A percentile compares a stretch with the other conserved stretches of the same genome.
These are phyloP conservation scores for Drosophila cyrtoloma DNA, from an alignment of 2,888 invertebrate species.

Conservation along the genomic window DNA sequence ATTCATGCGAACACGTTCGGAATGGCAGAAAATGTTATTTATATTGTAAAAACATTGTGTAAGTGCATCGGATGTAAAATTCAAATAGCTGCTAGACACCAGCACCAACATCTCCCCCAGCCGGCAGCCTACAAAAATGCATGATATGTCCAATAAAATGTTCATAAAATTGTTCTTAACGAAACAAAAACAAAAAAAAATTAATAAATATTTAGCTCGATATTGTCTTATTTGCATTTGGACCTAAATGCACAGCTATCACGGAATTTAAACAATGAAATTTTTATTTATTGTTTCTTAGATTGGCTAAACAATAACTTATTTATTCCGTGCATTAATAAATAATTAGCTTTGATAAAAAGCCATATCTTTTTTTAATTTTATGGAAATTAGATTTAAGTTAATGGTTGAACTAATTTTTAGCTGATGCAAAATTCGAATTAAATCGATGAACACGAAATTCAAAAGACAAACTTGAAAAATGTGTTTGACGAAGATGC, in stretches of 20 bases:
- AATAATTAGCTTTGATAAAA: not conserved
- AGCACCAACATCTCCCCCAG: too few species aligned
- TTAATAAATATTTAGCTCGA: not conserved
- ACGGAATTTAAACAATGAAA: not conserved
- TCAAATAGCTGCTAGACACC: not conserved
- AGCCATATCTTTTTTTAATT: not conserved
- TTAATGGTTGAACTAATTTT: constrained; percentile 4
- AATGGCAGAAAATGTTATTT: not conserved
- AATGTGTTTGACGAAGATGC: constrained; percentile 16
- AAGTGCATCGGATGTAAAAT: not conserved
- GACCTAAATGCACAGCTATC: not conserved
- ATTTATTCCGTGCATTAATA: not conserved
- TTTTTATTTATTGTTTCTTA: not conserved
- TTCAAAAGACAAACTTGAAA: not conserved
- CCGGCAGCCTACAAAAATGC: not conserved
- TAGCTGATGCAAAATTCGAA: constrained; percentile 4
- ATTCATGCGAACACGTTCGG: constrained; percentile 45
- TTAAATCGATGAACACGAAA: constrained; percentile 10
- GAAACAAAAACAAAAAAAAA: not conserved
- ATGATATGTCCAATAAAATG: not conserved
- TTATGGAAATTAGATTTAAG: not conserved
- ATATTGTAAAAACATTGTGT: constrained; percentile 4
- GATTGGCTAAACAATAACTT: not conserved
- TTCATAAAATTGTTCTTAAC: not conserved
- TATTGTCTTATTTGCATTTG: not conserved